A percentile compares a stretch with the other conserved stretches of the same genome.
phyloP scores from a whole-genome alignment of 2,797 vertebrate species.

The Sebastes iracundus region DNA sequence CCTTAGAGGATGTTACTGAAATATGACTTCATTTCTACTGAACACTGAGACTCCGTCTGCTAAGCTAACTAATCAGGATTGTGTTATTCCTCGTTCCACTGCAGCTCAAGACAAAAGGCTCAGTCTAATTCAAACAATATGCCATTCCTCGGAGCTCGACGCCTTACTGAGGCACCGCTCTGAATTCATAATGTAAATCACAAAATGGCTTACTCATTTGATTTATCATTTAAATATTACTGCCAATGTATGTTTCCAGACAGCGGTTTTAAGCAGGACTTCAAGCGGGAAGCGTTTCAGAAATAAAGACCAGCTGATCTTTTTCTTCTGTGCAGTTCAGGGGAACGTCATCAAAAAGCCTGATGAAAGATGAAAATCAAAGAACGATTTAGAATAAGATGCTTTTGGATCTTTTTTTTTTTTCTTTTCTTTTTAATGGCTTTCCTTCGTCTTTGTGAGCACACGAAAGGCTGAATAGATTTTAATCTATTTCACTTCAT shows the following conservation, averaged over 20 bases:
- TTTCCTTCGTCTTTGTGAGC: conserved; percentile 28
- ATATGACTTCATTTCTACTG: conserved; percentile 53
- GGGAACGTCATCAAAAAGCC: conserved; percentile 33
- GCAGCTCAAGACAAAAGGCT: conserved; percentile 51
- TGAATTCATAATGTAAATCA: conserved; percentile 41
- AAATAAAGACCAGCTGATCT: conserved; percentile 40
- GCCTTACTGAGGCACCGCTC: conserved; percentile 18
- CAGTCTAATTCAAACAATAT: conserved; percentile 59
- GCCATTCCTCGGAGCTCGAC: conserved; percentile 12
- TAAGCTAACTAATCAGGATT: conserved; percentile 48
- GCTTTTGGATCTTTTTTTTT: conserved; percentile 23
- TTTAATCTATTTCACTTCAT: conserved; percentile 64
- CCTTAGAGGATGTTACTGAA: conserved; percentile 32
- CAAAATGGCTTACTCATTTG: conserved; percentile 30
- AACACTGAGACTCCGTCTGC: conserved; percentile 20
- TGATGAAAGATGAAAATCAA: conserved; percentile 49
- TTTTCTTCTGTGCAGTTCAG: conserved; percentile 35
- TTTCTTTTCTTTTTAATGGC: conserved; percentile 16
- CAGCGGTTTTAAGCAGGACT: conserved; percentile 28
- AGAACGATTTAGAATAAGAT: conserved; percentile 33
- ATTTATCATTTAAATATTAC: conserved; percentile 52
- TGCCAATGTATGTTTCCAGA: conserved; percentile 37
- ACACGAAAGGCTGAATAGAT: conserved; percentile 44
- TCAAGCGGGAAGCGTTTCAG: conserved; percentile 28
- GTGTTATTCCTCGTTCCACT: conserved; percentile 42